Evolutionary conservation across 2,888 invertebrate genomes (phyloP).

Genomic region (Melanargia galathea): DNA sequence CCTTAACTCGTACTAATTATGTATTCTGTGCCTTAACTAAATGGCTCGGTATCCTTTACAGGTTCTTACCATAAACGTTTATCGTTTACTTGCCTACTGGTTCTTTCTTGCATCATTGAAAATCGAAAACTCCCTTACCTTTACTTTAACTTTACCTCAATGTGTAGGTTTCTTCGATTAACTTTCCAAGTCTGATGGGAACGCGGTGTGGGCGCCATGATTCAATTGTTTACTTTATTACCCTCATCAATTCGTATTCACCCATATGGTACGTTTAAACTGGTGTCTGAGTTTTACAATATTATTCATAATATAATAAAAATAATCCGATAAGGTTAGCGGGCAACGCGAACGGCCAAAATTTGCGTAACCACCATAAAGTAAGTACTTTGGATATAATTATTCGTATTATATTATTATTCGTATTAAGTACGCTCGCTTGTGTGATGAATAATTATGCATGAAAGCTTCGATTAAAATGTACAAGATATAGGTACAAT

Average conservation of each 20-base stretch:
- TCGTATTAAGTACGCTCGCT: no score
- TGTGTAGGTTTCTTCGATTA: conserved; percentile 19
- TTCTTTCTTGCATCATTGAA: not conserved
- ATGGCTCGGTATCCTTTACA: no score
- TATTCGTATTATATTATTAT: conserved; percentile 17
- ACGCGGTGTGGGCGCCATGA: conserved; percentile 51
- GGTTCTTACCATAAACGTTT: no score
- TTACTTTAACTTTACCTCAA: not conserved
- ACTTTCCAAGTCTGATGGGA: conserved; percentile 30
- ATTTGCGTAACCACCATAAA: conserved; percentile 32
- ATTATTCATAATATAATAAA: conserved; percentile 42
- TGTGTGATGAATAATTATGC: no score
- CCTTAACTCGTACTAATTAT: no score
- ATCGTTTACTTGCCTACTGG: no score
- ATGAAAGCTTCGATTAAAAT: no score
- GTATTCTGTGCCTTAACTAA: no score
- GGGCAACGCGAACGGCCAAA: conserved; percentile 35
- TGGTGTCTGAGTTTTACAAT: conserved; percentile 46
- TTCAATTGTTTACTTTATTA: conserved; percentile 68
- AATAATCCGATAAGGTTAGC: conserved; percentile 44
- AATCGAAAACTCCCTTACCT: not conserved
- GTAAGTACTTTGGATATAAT: conserved; percentile 24
- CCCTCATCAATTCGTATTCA: conserved; percentile 54
- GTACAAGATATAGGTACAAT: no score
- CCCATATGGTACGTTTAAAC: conserved; percentile 56